A percentile compares a stretch with the other conserved stretches of the same genome.
Evolutionary conservation across 2,797 vertebrate genomes (phyloP).

Genomic region (Schizothorax lantsangensis): DNA sequence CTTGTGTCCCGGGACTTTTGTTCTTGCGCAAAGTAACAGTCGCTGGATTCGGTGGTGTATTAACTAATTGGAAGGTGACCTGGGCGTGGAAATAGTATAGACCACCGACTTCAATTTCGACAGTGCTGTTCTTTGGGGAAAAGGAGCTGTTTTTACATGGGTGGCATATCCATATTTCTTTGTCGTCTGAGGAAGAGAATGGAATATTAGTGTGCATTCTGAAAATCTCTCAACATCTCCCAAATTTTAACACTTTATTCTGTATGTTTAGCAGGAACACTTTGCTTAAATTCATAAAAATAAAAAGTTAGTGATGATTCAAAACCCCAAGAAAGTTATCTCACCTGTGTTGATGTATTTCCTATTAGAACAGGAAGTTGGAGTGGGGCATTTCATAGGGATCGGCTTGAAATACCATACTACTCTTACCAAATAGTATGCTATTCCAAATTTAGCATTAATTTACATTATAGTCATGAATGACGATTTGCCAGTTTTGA

Average conservation of each 20-base stretch:
- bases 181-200: conserved; percentile 4
- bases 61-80: accelerated
- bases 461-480: background rate
- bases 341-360: background rate
- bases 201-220: background rate
- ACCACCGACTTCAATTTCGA: background rate
- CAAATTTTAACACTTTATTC: background rate
- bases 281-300: background rate
- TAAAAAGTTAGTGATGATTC: conserved; percentile 7
- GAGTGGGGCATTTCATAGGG: background rate
- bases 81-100: conserved; percentile 31
- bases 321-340: background rate
- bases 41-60: accelerated
- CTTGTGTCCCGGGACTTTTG: accelerated
- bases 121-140: background rate
- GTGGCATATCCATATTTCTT: background rate
- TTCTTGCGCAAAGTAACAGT: conserved; percentile 48
- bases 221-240: background rate
- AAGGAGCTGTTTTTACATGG: background rate
- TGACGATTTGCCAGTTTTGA: background rate
- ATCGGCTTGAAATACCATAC: background rate
- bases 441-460: background rate
- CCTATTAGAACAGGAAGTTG: background rate
- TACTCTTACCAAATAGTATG: background rate
- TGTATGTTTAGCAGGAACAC: background rate